A percentile compares a stretch with the other conserved stretches of the same genome.
Conservation (phyloP, 2,113 vertebrate genomes). For the Chlorodrepanis virens region DNA sequence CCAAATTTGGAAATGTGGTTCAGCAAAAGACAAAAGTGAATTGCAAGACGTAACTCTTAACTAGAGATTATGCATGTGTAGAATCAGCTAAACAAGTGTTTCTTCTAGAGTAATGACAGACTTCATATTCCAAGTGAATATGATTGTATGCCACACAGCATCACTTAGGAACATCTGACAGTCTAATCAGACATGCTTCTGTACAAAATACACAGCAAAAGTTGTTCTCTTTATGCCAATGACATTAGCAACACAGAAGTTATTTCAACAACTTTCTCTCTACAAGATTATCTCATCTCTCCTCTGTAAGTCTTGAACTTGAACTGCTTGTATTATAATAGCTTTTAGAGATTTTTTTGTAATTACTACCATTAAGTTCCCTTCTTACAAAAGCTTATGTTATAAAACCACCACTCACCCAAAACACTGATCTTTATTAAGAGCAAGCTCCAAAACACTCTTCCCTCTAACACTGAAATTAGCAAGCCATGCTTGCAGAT, state of each 20-base stretch:
- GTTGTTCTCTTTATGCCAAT: neutral
- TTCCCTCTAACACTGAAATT: neutral
- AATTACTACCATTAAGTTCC: neutral
- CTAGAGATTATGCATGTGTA: neutral
- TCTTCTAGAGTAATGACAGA: neutral
- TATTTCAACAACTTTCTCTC: neutral
- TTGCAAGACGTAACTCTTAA: neutral
- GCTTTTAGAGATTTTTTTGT: neutral
- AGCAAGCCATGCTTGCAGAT: neutral
- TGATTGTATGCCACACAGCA: neutral
- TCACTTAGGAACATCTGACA: neutral
- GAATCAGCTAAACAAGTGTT: neutral
- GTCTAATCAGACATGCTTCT: neutral
- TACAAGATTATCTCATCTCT: neutral
- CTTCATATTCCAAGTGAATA: neutral
- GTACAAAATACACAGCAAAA: neutral
- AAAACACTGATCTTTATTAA: neutral
- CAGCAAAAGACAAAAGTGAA: neutral
- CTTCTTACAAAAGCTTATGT: neutral
- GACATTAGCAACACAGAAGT: neutral
- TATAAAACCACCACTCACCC: neutral
- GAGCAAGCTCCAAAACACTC: neutral
- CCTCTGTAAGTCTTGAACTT: neutral
- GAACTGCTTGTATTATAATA: neutral
- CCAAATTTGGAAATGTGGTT: neutral